Evolutionary conservation across 2,797 vertebrate species (phyloP), one percentile per base, ranked within the genome.

Genomic region (Enteromius afrohamiltoni): DNA sequence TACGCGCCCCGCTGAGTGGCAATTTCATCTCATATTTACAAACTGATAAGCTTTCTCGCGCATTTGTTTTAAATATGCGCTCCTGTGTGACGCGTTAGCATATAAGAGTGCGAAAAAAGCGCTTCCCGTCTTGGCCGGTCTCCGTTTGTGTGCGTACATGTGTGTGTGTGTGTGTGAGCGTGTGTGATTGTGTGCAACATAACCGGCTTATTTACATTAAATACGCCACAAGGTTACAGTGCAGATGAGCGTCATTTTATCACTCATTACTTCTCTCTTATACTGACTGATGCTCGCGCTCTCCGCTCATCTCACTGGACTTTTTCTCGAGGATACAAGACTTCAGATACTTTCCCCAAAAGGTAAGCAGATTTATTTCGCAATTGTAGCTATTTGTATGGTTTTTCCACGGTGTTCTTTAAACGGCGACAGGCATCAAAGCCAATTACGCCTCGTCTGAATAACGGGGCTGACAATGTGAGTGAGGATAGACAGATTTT

Each of bases 161-260:
- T 77, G 23, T 77, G 75, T 60, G 21, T 74, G 78, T 71, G 79
- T 95, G 95, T 94, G 92, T 96, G n/a, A n/a, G 92, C 96, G 95
- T 94, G 92, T 87, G 95, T 95, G 96, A 97, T 94, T 97, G 97
- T 78, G 75, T 78, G 97, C 97, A 97, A 96, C 97, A 96, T 96
- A 96, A 96, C 96, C 95, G 94, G 96, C 97, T 98, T 98, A 98
- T 99, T 99, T 98, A 98, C 97, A 99, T 98, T 97, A 98, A 98
- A 99, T 96, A 96, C 96, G 97, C 97, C 97, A 97, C 97, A 98
- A 98, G 97, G 98, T 99, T 99, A 97, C 97, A 97, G 97, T 96
- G 96, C 95, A 95, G 95, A 97, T 96, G 97, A 97, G 96, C 97
- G 97, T 97, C 97, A 97, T 96, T 97, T 98, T 96, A 96, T 96